Conservation (phyloP, 1,140 invertebrate genomes). For the Sarcophaga peregrina region DNA sequence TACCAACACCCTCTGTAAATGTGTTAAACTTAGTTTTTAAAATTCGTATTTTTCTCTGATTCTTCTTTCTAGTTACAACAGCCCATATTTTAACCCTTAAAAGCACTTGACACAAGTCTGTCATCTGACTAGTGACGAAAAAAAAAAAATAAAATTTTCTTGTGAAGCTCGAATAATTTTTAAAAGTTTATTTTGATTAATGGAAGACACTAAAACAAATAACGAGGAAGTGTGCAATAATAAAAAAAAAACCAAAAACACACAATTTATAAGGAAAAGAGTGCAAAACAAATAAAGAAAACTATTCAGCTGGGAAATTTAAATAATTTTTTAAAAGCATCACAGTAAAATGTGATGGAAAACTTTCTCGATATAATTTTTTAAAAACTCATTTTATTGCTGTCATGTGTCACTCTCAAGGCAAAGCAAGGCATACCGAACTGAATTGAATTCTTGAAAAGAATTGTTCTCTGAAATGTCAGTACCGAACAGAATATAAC, state of each 20-base stretch:
- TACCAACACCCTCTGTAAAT: too few relatives aligned
- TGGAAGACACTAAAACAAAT: not conserved
- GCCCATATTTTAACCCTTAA: too few relatives aligned
- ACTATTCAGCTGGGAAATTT: not conserved
- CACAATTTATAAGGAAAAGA: not conserved
- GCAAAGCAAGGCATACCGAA: not conserved
- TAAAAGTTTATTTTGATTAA: not conserved
- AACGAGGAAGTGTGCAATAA: not conserved
- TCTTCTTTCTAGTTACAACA: too few relatives aligned
- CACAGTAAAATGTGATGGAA: not conserved
- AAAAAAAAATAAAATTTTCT: not conserved
- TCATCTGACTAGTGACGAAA: too few relatives aligned
- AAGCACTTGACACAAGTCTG: too few relatives aligned
- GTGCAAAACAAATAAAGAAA: not conserved
- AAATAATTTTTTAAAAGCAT: not conserved
- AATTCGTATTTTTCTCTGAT: too few relatives aligned
- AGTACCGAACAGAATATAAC: not conserved
- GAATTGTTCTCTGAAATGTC: not conserved
- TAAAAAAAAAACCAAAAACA: not conserved
- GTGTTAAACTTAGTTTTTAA: too few relatives aligned
- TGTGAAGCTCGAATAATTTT: not conserved
- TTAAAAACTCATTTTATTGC: not conserved
- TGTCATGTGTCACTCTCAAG: not conserved
- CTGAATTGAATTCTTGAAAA: not conserved
- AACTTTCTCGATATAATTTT: not conserved